Evolutionary conservation across 2,113 vertebrate genomes (phyloP).

Genomic region (Cheirogaleus medius): DNA sequence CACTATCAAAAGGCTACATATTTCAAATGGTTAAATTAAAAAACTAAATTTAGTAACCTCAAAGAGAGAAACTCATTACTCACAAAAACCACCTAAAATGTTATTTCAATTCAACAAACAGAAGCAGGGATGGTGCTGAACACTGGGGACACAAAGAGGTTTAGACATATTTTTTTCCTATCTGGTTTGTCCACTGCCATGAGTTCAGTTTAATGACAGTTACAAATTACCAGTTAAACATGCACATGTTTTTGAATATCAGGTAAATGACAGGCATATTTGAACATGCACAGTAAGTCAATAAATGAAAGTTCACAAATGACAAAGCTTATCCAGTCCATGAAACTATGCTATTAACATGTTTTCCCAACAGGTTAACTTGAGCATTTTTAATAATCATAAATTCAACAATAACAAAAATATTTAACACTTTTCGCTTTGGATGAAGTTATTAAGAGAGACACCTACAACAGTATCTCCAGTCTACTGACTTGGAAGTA

Average conservation of each 20-base stretch:
- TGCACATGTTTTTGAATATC: neutral
- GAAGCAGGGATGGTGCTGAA: neutral
- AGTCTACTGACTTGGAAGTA: neutral
- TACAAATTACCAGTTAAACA: neutral
- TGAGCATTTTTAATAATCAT: neutral
- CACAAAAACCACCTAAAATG: slow-evolving; percentile 38
- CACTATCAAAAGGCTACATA: slow-evolving; percentile 62
- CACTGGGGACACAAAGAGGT: neutral
- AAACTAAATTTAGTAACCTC: slow-evolving; percentile 65
- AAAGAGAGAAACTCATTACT: slow-evolving; percentile 60
- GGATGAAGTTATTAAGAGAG: neutral
- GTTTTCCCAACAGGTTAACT: neutral
- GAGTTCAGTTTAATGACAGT: slow-evolving; percentile 14
- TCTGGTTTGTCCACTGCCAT: neutral
- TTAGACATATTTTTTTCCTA: neutral
- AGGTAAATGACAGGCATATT: neutral
- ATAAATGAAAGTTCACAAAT: slow-evolving; percentile 29
- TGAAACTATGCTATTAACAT: neutral
- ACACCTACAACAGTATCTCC: neutral
- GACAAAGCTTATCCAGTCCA: neutral
- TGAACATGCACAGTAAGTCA: neutral
- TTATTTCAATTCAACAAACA: slow-evolving; percentile 36
- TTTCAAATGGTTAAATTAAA: slow-evolving; percentile 67
- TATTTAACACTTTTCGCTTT: neutral
- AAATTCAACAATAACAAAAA: neutral